Evolutionary conservation across 2,797 vertebrate genomes (phyloP).

Genomic region (Takifugu ocellatus): DNA sequence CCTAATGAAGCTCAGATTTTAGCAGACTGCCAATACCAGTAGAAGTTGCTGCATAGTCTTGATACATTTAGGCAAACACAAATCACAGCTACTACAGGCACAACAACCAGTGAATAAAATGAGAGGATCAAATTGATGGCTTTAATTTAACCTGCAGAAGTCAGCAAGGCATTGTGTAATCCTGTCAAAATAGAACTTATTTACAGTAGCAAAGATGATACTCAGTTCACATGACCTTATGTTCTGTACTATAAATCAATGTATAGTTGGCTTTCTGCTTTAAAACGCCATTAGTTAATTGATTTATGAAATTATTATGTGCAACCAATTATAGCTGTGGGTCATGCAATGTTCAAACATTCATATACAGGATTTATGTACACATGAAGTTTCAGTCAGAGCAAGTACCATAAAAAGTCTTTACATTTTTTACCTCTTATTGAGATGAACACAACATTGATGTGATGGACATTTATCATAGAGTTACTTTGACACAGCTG

Average conservation of each 20-base stretch:
- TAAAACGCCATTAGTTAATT: constrained; percentile 18
- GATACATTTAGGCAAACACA: constrained; percentile 71
- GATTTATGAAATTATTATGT: constrained; percentile 5
- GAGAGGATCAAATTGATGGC: constrained; percentile 52
- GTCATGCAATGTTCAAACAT: constrained; percentile 43
- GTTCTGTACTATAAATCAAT: constrained; percentile 7
- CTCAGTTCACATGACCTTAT: constrained; percentile 24
- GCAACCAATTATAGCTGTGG: constrained; percentile 29
- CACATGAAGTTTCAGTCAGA: constrained; percentile 30
- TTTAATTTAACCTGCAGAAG: constrained; percentile 54
- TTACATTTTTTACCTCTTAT: constrained; percentile 25
- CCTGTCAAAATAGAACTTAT: constrained; percentile 47
- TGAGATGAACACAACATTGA: constrained; percentile 23
- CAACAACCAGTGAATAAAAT: constrained; percentile 70
- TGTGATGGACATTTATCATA: constrained; percentile 25
- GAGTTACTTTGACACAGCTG: constrained; percentile 22
- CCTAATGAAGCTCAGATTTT: constrained; percentile 29
- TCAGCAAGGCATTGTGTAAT: constrained; percentile 26
- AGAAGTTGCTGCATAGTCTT: constrained; percentile 82
- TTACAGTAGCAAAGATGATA: constrained; percentile 50
- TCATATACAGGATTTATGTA: constrained; percentile 59
- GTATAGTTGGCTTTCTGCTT: not conserved
- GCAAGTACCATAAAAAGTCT: constrained; percentile 35
- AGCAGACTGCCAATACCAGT: constrained; percentile 56
- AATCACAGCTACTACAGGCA: constrained; percentile 77